Base-by-base conservation (phyloP, 2,113 vertebrate species). In the Platanista minor region DNA sequence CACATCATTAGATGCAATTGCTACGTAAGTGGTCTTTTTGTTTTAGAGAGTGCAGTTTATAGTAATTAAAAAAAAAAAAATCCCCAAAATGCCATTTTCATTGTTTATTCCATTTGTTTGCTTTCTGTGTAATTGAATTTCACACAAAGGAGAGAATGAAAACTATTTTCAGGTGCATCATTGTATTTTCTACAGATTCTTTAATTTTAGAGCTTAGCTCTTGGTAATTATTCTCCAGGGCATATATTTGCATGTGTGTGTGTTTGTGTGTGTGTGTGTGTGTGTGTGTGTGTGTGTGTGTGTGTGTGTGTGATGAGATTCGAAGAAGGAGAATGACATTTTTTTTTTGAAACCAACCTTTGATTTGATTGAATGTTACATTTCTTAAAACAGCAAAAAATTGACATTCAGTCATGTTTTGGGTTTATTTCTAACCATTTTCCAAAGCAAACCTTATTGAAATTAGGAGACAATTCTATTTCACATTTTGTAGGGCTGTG, bases 331-430 rank as follows among this genome's bases (percentile, higher is more conserved):
- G 84, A 96, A 91, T 86, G 75, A 82, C 66, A 87, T 90, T 82
- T 97, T 82, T 97, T 69, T 92, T 95, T 95, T 23, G 15, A 97
- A 97, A 96, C 64, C 67, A 94, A 85, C 36, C 23, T 94, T 85
- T 96, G 77, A 96, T 74, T 94, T 43, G 69, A 95, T 92, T 86
- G 59, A 82, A 59, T 75, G 66, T 87, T 92, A 39, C 20, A 5
- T 94, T 95, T 94, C 75, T 93, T 80, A 78, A 97, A 90, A 85
- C 14, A 83, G 54, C 62, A 72, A 77, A 87, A 95, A 87, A 94
- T 81, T 93, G 81, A 49, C 75, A 96, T 93, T 95, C 52, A 29
- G 33, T 96, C 75, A 92, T 27, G 36, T 66, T 83, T 96, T 88
- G 69, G 8, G 41, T 90, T 95, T 96, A 81, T 96, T 95, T 97